Percentiles rank a stretch among this genome's conserved stretches.
These are phyloP conservation scores for Peromyscus attwateri DNA, from an alignment of 2,797 vertebrate species.

Conservation along the genomic window DNA sequence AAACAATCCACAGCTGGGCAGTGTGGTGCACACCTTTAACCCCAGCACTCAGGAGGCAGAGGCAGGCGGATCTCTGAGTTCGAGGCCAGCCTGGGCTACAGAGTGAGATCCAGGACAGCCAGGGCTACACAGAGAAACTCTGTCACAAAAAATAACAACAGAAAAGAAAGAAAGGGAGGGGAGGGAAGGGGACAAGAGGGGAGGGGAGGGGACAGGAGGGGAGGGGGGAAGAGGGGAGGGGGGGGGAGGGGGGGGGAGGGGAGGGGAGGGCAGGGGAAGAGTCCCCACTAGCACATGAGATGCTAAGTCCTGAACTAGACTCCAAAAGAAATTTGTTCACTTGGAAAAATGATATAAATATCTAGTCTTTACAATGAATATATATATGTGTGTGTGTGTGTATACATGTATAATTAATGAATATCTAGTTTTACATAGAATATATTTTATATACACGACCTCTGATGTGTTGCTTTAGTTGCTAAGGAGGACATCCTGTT, in stretches of 20 bases:
- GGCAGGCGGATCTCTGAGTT: neutral
- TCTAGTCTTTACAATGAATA: neutral
- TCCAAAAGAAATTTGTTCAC: neutral
- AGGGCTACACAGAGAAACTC: neutral
- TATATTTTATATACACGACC: neutral
- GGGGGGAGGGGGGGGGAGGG: accelerated
- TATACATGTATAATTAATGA: neutral
- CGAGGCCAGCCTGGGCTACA: neutral
- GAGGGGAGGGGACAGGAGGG: neutral
- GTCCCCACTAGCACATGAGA: neutral
- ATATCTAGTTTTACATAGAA: neutral
- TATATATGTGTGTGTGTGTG: no score
- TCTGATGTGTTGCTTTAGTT: constrained; percentile 39
- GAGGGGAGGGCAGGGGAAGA: neutral
- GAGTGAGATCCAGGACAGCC: neutral
- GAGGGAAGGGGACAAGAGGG: neutral
- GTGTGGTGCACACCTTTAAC: neutral
- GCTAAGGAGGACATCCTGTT: neutral
- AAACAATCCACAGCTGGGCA: neutral
- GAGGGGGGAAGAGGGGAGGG: no score
- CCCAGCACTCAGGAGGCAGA: neutral
- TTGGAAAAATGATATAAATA: constrained; percentile 36
- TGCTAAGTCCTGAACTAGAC: neutral
- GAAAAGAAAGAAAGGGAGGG: no score
- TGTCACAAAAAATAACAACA: neutral